Evolutionary conservation across 2,797 vertebrate species (phyloP).

Genomic region (Lateolabrax maculatus): DNA sequence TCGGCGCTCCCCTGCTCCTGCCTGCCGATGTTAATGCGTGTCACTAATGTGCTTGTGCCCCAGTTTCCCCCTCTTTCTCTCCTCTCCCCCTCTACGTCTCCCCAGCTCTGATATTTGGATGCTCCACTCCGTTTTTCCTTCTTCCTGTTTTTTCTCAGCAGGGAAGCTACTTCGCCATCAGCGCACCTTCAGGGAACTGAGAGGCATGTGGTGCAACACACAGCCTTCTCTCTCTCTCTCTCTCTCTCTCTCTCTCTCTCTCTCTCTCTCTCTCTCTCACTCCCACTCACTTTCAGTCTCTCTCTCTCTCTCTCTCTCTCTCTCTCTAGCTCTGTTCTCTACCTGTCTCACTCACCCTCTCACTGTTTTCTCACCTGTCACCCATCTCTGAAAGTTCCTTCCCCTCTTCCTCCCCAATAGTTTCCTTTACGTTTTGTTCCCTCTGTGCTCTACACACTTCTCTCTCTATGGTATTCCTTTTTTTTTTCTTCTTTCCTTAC

Average conservation of each 20-base stretch:
- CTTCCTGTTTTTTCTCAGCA: constrained; percentile 52
- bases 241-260: background rate
- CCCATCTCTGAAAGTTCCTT: constrained; percentile 26
- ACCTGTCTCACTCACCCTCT: constrained; percentile 39
- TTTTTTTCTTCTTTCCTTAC: background rate
- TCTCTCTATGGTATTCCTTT: background rate
- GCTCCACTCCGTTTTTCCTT: constrained; percentile 18
- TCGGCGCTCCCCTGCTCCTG: constrained; percentile 35
- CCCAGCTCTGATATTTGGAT: constrained; percentile 20
- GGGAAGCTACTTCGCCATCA: constrained; percentile 39
- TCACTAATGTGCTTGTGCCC: constrained; percentile 65
- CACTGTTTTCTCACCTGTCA: constrained; percentile 46
- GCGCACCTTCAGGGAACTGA: constrained; percentile 56
- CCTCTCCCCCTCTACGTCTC: constrained; percentile 24
- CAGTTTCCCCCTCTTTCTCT: constrained; percentile 60
- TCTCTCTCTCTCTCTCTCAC: background rate
- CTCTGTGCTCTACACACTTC: background rate
- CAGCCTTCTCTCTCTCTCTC: constrained; percentile 15
- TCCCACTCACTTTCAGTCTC: constrained; percentile 9
- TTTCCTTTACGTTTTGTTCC: background rate
- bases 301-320: constrained; percentile 21
- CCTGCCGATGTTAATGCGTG: constrained; percentile 53
- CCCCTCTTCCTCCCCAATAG: constrained; percentile 15
- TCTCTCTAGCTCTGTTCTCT: background rate
- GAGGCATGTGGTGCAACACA: constrained; percentile 48